Evolutionary conservation across 2,888 invertebrate species (phyloP).

Genomic region (Limenitis camilla): DNA sequence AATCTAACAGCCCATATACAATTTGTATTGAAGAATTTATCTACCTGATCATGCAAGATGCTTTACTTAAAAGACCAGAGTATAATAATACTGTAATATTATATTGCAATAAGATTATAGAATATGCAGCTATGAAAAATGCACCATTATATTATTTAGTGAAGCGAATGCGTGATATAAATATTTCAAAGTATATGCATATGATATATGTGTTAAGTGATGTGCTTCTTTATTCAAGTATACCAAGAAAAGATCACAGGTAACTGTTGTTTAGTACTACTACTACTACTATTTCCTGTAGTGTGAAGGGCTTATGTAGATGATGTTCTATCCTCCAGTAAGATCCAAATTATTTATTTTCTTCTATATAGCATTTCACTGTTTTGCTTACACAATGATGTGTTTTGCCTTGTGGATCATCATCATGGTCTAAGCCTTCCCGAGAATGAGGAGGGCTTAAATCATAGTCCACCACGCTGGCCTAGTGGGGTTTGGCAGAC

Average conservation of each 20-base stretch:
- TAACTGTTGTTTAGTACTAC: slow-evolving; percentile 29
- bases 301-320: too few species aligned
- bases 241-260: slow-evolving; percentile 73
- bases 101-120: slow-evolving; percentile 54
- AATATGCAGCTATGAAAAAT: slow-evolving; percentile 48
- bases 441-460: too few species aligned
- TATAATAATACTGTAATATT: slow-evolving; percentile 46
- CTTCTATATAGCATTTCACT: background rate
- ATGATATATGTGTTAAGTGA: slow-evolving; percentile 57
- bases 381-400: background rate
- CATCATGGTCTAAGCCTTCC: too few species aligned
- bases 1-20: slow-evolving; percentile 57
- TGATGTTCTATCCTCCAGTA: background rate
- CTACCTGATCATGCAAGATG: slow-evolving; percentile 46
- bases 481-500: too few species aligned
- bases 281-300: background rate
- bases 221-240: slow-evolving; percentile 62
- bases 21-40: slow-evolving; percentile 58
- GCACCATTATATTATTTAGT: slow-evolving; percentile 49
- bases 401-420: too few species aligned
- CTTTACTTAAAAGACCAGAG: slow-evolving; percentile 34
- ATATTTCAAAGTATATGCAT: slow-evolving; percentile 36
- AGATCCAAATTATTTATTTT: background rate
- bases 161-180: slow-evolving; percentile 33
- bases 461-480: too few species aligned